phyloP scores from a whole-genome alignment of 2,797 vertebrate species.

The Catamblyrhynchus diadema region DNA sequence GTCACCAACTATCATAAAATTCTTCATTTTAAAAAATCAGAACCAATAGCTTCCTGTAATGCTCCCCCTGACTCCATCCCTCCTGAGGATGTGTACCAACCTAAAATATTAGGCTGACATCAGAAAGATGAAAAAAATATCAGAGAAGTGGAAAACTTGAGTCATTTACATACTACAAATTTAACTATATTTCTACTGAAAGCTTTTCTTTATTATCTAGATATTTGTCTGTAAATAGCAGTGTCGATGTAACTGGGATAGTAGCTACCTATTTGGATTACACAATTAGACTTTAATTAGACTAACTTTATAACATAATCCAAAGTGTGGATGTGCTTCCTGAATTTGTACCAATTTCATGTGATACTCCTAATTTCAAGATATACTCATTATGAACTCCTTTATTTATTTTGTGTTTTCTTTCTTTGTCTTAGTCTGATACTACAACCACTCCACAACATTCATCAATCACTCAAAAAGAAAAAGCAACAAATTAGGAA shows the following conservation, averaged over 20 bases:
- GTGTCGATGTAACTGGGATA: neutral
- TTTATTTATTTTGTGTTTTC: neutral
- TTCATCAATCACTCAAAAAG: neutral
- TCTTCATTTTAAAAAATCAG: neutral
- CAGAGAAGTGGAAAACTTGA: neutral
- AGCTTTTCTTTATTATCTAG: neutral
- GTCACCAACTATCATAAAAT: accelerated
- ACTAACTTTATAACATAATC: neutral
- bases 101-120: neutral
- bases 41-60: neutral
- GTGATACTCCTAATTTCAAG: neutral
- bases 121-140: neutral
- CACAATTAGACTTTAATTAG: neutral
- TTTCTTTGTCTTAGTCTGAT: neutral
- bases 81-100: neutral
- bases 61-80: neutral
- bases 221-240: neutral
- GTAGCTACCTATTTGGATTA: neutral
- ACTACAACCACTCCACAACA: neutral
- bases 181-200: neutral
- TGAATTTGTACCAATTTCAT: neutral
- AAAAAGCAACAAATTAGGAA: neutral
- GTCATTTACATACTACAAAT: neutral
- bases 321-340: neutral
- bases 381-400: neutral